These are phyloP conservation scores for Epinotia demarniana DNA, from an alignment of 2,888 invertebrate species.

Conservation along the genomic window DNA sequence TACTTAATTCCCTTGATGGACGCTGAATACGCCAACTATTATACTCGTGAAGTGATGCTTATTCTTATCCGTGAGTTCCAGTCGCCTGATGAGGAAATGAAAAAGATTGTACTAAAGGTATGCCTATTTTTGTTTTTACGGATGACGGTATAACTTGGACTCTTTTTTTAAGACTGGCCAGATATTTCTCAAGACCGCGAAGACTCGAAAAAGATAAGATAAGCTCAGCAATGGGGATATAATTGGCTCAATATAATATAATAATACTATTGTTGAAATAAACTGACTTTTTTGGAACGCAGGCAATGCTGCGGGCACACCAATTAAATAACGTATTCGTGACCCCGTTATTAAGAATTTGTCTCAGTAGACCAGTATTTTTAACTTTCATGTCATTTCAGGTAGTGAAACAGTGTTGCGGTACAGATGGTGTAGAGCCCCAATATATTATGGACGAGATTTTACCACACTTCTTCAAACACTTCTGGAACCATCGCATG, in stretches of 20 bases:
- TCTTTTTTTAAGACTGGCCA: too few species aligned
- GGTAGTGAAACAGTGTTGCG: constrained; percentile 99
- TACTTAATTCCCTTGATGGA: constrained; percentile 99
- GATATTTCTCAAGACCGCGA: too few species aligned
- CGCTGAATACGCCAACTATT: constrained; percentile 99
- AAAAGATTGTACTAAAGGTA: constrained; percentile 99
- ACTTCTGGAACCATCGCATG: constrained; percentile 99
- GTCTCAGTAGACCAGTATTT: neutral
- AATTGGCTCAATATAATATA: too few species aligned
- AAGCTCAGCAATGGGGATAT: too few species aligned
- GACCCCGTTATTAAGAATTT: neutral
- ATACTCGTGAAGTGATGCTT: constrained; percentile 99
- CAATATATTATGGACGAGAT: constrained; percentile 99
- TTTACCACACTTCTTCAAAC: constrained; percentile 98
- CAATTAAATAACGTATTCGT: neutral
- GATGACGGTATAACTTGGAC: too few species aligned
- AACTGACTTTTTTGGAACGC: neutral
- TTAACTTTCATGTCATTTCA: constrained; percentile 57
- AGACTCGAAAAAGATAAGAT: too few species aligned
- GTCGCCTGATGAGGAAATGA: constrained; percentile 99
- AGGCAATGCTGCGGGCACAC: neutral
- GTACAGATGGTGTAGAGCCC: constrained; percentile 99
- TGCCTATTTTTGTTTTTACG: constrained; percentile 15
- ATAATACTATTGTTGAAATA: neutral
- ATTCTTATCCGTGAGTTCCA: constrained; percentile 99